Evolutionary conservation across 2,888 invertebrate species (phyloP).

Genomic region (Nomada ruficornis): DNA sequence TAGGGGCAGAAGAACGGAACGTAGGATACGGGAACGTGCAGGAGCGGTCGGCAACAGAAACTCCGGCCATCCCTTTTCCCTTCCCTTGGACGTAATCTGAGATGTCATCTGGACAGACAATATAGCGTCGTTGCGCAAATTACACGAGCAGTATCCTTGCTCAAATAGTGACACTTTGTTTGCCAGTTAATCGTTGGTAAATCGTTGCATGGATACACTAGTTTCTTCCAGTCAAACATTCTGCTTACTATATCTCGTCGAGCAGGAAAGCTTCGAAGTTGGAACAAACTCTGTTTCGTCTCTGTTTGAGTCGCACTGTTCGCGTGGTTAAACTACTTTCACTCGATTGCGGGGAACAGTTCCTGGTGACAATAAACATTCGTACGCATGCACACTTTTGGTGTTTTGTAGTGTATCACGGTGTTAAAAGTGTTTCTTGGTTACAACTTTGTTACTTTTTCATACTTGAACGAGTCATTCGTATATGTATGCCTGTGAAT

Average conservation of each 20-base stretch:
- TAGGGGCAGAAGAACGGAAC: slow-evolving; percentile 35
- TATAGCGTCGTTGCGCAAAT: slow-evolving; percentile 30
- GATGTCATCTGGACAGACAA: slow-evolving; percentile 51
- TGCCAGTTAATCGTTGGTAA: slow-evolving; percentile 45
- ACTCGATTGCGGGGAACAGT: neutral
- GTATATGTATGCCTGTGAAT: no score
- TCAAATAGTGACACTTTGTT: slow-evolving; percentile 36
- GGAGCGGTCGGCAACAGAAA: slow-evolving; percentile 25
- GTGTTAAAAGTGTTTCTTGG: no score
- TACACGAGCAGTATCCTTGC: slow-evolving; percentile 25
- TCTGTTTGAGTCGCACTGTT: neutral
- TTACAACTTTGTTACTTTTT: no score
- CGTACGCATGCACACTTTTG: no score
- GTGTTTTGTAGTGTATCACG: no score
- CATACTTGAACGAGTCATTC: no score
- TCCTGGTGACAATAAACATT: neutral
- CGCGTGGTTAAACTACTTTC: neutral
- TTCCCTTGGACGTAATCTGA: slow-evolving; percentile 48
- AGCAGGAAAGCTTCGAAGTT: neutral
- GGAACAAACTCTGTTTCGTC: neutral
- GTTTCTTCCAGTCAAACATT: slow-evolving; percentile 1
- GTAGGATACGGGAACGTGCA: slow-evolving; percentile 38
- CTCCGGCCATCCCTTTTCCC: slow-evolving; percentile 47
- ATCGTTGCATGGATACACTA: neutral
- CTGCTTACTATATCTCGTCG: neutral